Conservation (phyloP, 2,888 invertebrate species). For the Ligdia adustata region DNA sequence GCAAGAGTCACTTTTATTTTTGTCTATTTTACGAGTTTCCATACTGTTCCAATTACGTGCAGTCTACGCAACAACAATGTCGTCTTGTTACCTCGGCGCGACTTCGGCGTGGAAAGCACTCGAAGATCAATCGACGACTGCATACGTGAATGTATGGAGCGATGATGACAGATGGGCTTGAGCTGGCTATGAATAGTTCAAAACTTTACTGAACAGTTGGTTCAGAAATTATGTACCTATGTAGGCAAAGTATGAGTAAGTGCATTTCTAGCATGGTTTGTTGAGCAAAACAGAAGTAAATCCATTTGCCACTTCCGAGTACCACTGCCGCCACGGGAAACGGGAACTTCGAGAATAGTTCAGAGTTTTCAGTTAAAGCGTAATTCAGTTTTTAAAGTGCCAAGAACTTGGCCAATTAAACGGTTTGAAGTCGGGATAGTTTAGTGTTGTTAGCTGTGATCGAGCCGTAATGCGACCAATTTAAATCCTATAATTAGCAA, state of each 20-base stretch:
- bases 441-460: constrained; percentile 45
- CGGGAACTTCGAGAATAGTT: constrained; percentile 40
- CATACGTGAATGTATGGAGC: constrained; percentile 33
- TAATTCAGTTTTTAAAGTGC: constrained; percentile 63
- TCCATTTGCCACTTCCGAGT: constrained; percentile 5
- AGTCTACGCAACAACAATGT: constrained; percentile 34
- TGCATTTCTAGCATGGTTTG: not conserved
- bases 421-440: constrained; percentile 48
- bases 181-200: too few species aligned
- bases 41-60: constrained; percentile 11
- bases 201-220: constrained; percentile 9
- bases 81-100: constrained; percentile 39
- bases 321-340: constrained; percentile 18
- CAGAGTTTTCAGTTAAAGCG: constrained; percentile 47
- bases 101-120: constrained; percentile 44
- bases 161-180: constrained; percentile 32
- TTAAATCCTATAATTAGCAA: too few species aligned
- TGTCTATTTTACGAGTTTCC: not conserved
- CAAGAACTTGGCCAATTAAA: constrained; percentile 70
- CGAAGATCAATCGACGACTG: constrained; percentile 48
- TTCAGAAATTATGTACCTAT: constrained; percentile 4
- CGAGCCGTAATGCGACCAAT: not conserved
- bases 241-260: constrained; percentile 9
- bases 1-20: too few species aligned
- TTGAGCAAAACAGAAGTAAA: constrained; percentile 12